These are phyloP conservation scores for Fissipunctia ypsillon DNA, from an alignment of 2,888 invertebrate species.

Conservation along the genomic window DNA sequence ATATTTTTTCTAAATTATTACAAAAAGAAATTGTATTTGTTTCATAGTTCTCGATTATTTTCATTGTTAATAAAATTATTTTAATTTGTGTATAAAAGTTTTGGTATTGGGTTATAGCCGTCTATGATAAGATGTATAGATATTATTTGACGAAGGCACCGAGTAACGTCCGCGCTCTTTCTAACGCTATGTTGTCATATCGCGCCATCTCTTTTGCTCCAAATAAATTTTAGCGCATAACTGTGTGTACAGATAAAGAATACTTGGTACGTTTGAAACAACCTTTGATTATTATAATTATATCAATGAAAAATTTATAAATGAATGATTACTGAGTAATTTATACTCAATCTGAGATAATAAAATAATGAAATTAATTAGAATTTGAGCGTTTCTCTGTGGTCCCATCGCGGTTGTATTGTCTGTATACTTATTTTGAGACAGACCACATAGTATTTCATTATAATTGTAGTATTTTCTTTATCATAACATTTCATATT, in stretches of 20 bases:
- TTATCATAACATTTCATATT: slow-evolving; percentile 32
- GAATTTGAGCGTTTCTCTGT: slow-evolving; percentile 61
- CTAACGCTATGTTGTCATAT: not conserved
- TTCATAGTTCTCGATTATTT: slow-evolving; percentile 30
- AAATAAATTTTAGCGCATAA: not conserved
- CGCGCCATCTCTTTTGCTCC: not conserved
- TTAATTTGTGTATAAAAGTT: slow-evolving; percentile 45
- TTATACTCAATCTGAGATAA: slow-evolving; percentile 12
- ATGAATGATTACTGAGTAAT: slow-evolving; percentile 15
- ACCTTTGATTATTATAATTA: slow-evolving; percentile 12
- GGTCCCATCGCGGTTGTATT: slow-evolving; percentile 59
- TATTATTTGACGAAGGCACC: slow-evolving; percentile 5
- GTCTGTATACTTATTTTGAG: slow-evolving; percentile 27
- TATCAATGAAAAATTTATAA: not conserved
- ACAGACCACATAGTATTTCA: slow-evolving; percentile 43
- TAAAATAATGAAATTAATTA: slow-evolving; percentile 31
- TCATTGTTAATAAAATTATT: slow-evolving; percentile 25
- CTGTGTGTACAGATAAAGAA: slow-evolving; percentile 12
- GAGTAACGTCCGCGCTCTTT: slow-evolving; percentile 2
- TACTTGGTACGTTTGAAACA: slow-evolving; percentile 15
- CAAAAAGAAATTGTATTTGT: slow-evolving; percentile 7
- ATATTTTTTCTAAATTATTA: slow-evolving; percentile 41
- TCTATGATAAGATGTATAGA: slow-evolving; percentile 37
- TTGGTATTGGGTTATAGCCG: slow-evolving; percentile 40
- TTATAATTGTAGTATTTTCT: slow-evolving; percentile 31